These are phyloP conservation scores for Thripadectes ignobilis DNA, from an alignment of 2,797 vertebrate genomes.

Conservation along the genomic window DNA sequence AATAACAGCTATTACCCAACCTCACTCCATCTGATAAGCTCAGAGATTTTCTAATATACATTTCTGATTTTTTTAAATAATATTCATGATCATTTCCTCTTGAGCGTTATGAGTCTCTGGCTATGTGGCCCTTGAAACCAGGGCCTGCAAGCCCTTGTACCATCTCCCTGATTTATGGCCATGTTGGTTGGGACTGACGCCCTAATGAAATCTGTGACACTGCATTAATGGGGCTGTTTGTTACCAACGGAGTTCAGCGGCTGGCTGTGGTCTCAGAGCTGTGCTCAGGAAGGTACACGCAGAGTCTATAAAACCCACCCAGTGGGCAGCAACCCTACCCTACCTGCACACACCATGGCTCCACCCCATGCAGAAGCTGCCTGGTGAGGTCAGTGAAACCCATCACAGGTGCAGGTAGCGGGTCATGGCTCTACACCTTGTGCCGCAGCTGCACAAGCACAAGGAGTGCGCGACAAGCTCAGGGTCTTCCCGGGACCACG, in stretches of 20 bases:
- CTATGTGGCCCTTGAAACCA: conserved; percentile 77
- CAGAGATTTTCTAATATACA: conserved; percentile 73
- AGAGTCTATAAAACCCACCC: conserved; percentile 29
- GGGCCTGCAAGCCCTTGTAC: conserved; percentile 78
- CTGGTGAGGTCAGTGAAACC: background rate
- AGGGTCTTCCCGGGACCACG: background rate
- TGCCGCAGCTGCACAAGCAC: background rate
- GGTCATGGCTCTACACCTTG: background rate
- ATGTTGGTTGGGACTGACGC: conserved; percentile 77
- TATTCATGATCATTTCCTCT: conserved; percentile 74
- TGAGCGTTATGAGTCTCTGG: conserved; percentile 71
- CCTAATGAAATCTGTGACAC: conserved; percentile 88
- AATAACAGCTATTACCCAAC: conserved; percentile 77
- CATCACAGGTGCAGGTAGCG: fast-evolving
- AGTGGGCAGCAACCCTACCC: background rate
- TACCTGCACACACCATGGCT: background rate
- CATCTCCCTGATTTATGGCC: conserved; percentile 86
- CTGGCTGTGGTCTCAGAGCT: conserved; percentile 39
- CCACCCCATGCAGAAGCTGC: background rate
- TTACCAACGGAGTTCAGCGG: conserved; percentile 79
- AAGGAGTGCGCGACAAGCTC: fast-evolving
- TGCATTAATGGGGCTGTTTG: conserved; percentile 87
- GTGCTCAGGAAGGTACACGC: background rate
- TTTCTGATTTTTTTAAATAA: conserved; percentile 75
- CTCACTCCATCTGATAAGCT: conserved; percentile 73